These are phyloP conservation scores for Melanogrammus aeglefinus DNA, from an alignment of 2,797 vertebrate genomes.

Conservation along the genomic window DNA sequence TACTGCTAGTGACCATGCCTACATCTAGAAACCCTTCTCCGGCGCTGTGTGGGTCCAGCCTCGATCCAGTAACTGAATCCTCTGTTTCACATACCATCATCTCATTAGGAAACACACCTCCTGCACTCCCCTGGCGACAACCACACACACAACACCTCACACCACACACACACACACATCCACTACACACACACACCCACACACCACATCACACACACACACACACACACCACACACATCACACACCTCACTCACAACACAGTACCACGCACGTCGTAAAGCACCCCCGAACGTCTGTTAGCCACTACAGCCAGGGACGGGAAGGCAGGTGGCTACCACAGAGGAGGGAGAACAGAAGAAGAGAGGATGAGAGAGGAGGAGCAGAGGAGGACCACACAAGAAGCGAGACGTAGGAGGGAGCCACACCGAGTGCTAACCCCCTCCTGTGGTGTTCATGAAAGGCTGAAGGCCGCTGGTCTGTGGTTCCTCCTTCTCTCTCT, in stretches of 20 bases:
- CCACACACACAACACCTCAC: constrained; percentile 29
- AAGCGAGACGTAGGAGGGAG: background rate
- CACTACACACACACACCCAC: no score
- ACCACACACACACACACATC: background rate
- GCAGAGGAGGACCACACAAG: no score
- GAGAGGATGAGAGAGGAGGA: no score
- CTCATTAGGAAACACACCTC: constrained; percentile 17
- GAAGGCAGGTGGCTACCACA: no score
- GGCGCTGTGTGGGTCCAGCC: constrained; percentile 37
- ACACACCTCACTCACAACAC: no score
- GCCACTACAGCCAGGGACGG: background rate
- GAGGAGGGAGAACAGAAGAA: no score
- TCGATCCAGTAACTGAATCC: constrained; percentile 52
- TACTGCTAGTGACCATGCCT: background rate
- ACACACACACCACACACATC: no score
- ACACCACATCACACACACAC: no score
- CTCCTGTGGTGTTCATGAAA: no score
- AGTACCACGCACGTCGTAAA: no score
- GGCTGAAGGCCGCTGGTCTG: no score
- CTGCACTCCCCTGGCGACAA: constrained; percentile 28
- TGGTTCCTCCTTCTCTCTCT: no score
- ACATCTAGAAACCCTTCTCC: background rate
- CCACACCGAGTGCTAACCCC: background rate
- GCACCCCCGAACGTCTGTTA: background rate
- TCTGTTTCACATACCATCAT: constrained; percentile 34